Percentiles rank a stretch among this genome's conserved stretches.
These are phyloP conservation scores for Neotragus moschatus DNA, from an alignment of 2,113 vertebrate genomes.

Conservation along the genomic window DNA sequence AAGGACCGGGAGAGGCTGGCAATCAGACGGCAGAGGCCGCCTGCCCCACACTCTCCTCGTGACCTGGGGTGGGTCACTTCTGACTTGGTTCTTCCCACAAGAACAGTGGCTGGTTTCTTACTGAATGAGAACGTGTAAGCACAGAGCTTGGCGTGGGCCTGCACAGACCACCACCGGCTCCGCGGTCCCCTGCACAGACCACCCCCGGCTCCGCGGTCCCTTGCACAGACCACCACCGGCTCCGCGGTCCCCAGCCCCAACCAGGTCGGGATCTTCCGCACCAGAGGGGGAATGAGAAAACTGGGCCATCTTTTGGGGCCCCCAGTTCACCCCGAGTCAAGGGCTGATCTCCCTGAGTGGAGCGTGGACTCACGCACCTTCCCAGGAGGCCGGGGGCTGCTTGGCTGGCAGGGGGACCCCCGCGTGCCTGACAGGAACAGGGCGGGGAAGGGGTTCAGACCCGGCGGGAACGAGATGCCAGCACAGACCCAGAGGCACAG, in stretches of 20 bases:
- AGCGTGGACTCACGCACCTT: not conserved
- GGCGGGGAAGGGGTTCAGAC: not conserved
- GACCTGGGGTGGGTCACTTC: not conserved
- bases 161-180: not conserved
- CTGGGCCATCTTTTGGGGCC: not conserved
- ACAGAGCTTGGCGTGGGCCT: not conserved
- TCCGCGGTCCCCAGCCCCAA: not conserved
- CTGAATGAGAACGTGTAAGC: not conserved
- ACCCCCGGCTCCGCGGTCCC: not conserved
- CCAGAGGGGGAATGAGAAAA: not conserved
- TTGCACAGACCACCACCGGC: not conserved
- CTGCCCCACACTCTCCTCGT: not conserved
- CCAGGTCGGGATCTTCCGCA: not conserved
- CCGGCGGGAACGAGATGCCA: not conserved
- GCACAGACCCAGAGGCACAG: constrained; percentile 33
- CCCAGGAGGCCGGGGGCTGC: not conserved
- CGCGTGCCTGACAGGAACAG: not conserved
- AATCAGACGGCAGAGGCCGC: not conserved
- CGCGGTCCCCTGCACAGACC: not conserved
- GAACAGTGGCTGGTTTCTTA: not conserved
- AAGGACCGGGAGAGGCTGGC: not conserved
- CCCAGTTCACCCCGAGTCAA: not conserved
- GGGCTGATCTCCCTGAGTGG: not conserved
- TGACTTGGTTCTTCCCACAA: not conserved
- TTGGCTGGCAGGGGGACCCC: not conserved